Base-by-base conservation (phyloP, 2,113 vertebrate genomes). In the Dissostichus mawsoni region DNA sequence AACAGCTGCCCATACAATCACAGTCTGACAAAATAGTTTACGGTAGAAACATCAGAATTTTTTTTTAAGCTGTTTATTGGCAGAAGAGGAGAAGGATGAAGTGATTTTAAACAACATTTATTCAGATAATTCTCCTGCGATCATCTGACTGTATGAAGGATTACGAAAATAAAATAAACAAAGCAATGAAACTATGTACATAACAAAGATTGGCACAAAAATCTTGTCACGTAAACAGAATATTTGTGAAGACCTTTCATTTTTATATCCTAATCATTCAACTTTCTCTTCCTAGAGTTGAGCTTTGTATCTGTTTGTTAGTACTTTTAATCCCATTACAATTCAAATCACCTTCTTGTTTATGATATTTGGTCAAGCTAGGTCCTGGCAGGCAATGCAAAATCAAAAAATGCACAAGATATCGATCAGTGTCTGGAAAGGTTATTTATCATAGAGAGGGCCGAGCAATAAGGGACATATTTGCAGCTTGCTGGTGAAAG, bases 401-500 rank as follows among this genome's bases (percentile, higher is more conserved):
- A 29, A 29, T 4, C 3, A 29, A 29, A 4, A 29, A 29, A 29
- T 29, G 29, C 29, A 29, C 0, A 20, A 48, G 16, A 79, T 81
- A 53, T 18, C 3, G 76, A 82, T 71, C 47, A 64, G 33, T 8
- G 74, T 50, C 2, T 59, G 14, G 53, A 53, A 57, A 13, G 33
- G 56, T 23, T n/a, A 0, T 41, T 51, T 36, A 18, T 75, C 50
- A 13, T 11, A 4, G n/a, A 14, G 14, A 58, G 33, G 18, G 20
- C 61, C n/a, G 13, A 52, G 62, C 13, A 47, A 41, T 11, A 51
- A 61, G 20, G 45, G n/a, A 64, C 82, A 59, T 75, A 75, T 79
- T 85, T 82, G 66, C 45, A 78, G 68, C 23, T 23, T 13, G 5
- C 50, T 25, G 50, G 17, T 25, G 64, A 69, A 76, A 53, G 51